Percentiles rank a stretch among this genome's conserved stretches.
phyloP scores from a whole-genome alignment of 2,888 invertebrate species.

The Ecliptopera silaceata region DNA sequence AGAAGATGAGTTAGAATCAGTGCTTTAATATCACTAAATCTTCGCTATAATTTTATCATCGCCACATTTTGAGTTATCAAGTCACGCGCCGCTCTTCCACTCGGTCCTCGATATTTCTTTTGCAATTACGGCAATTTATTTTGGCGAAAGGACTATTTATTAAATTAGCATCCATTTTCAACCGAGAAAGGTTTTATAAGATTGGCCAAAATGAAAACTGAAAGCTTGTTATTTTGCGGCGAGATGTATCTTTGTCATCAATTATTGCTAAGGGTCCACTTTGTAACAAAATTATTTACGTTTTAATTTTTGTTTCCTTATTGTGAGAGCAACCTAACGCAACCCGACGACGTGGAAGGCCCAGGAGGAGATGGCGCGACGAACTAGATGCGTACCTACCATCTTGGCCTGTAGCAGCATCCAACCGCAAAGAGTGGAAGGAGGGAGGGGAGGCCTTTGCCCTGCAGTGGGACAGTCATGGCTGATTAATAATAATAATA shows the following conservation, averaged over 20 bases:
- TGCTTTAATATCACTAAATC: slow-evolving; percentile 7
- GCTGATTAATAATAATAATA: too few species aligned
- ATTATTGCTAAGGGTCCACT: neutral
- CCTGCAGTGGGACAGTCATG: too few species aligned
- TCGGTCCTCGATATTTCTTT: slow-evolving; percentile 47
- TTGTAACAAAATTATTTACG: neutral
- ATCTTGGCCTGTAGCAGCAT: too few species aligned
- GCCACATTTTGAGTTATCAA: slow-evolving; percentile 47
- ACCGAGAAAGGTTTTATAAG: slow-evolving; percentile 42
- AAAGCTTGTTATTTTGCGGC: slow-evolving; percentile 39
- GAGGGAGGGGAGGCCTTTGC: too few species aligned
- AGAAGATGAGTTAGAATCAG: neutral
- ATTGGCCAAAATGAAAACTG: slow-evolving; percentile 42
- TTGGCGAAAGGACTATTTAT: slow-evolving; percentile 53
- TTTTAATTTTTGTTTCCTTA: neutral
- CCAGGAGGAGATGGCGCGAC: too few species aligned
- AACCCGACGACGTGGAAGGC: too few species aligned
- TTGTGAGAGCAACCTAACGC: too few species aligned
- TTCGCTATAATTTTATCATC: slow-evolving; percentile 29
- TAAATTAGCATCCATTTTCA: slow-evolving; percentile 56
- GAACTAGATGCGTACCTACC: too few species aligned
- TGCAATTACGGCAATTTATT: slow-evolving; percentile 54
- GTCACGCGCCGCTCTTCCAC: slow-evolving; percentile 47
- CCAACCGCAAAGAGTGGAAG: too few species aligned
- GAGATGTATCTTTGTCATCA: slow-evolving; percentile 14